These are phyloP conservation scores for Caretta caretta DNA, from an alignment of 2,113 vertebrate species.

Conservation along the genomic window DNA sequence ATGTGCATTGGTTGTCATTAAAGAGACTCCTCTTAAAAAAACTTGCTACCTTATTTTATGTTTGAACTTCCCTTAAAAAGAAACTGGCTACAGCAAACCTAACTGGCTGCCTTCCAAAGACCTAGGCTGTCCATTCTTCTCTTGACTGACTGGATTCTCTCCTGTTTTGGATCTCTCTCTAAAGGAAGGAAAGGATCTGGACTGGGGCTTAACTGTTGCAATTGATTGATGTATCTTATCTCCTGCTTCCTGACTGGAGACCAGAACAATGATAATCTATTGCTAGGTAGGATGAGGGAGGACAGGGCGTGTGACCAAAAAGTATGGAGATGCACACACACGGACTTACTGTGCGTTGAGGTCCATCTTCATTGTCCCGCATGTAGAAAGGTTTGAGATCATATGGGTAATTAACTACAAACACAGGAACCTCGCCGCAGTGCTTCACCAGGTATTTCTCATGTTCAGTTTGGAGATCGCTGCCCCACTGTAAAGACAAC, in stretches of 20 bases:
- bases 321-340: background rate
- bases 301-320: background rate
- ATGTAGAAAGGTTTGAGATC: slow-evolving; percentile 96
- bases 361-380: slow-evolving; percentile 90
- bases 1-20: background rate
- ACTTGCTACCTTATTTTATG: background rate
- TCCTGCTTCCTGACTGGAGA: background rate
- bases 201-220: background rate
- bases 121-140: background rate
- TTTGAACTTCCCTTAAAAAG: background rate
- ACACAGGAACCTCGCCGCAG: slow-evolving; percentile 90
- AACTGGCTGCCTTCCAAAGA: background rate
- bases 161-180: background rate
- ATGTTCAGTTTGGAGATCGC: slow-evolving; percentile 93
- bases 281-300: background rate
- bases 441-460: slow-evolving; percentile 95
- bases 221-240: background rate
- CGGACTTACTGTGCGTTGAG: slow-evolving; percentile 86
- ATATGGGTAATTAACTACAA: slow-evolving; percentile 92
- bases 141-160: background rate
- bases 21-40: background rate
- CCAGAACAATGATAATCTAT: background rate
- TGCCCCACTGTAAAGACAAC: slow-evolving; percentile 89
- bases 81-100: background rate
- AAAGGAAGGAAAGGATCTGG: background rate